Percentiles rank a stretch among this genome's conserved stretches.
Conservation (phyloP, 2,797 vertebrate species). For the Sphaeramia orbicularis region DNA sequence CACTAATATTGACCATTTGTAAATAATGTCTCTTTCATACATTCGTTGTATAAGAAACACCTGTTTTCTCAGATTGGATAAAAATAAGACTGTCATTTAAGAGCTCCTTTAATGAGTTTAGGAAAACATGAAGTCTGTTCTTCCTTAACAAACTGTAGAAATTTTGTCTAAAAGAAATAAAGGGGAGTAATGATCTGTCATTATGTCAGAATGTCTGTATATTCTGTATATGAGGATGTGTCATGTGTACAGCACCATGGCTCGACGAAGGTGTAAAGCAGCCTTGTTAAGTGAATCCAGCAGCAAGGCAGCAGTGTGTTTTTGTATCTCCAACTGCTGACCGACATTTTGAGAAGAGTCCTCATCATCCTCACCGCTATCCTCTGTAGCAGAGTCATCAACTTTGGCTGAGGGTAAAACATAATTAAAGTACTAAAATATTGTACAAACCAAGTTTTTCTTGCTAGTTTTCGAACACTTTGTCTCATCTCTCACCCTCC, state of each 20-base stretch:
- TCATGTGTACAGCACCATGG: conserved; percentile 83
- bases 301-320: conserved; percentile 29
- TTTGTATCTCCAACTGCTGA: conserved; percentile 18
- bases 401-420: conserved; percentile 11
- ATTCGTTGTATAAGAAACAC: no score
- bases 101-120: no score
- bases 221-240: not conserved
- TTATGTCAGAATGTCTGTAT: not conserved
- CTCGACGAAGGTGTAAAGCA: conserved; percentile 88
- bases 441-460: not conserved
- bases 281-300: conserved; percentile 85
- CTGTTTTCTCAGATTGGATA: no score
- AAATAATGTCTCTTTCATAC: no score
- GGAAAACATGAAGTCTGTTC: no score
- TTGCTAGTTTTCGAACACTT: not conserved
- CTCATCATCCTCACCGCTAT: conserved; percentile 27
- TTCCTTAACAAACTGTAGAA: not conserved
- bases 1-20: no score
- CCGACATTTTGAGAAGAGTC: conserved; percentile 8
- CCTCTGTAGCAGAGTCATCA: conserved; percentile 42
- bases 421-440: not conserved
- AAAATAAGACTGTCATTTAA: no score
- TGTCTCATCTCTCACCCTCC: conserved; percentile 42
- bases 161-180: not conserved
- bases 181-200: not conserved